phyloP scores from a whole-genome alignment of 2,888 invertebrate genomes.

The Neoaliturus tenellus region DNA sequence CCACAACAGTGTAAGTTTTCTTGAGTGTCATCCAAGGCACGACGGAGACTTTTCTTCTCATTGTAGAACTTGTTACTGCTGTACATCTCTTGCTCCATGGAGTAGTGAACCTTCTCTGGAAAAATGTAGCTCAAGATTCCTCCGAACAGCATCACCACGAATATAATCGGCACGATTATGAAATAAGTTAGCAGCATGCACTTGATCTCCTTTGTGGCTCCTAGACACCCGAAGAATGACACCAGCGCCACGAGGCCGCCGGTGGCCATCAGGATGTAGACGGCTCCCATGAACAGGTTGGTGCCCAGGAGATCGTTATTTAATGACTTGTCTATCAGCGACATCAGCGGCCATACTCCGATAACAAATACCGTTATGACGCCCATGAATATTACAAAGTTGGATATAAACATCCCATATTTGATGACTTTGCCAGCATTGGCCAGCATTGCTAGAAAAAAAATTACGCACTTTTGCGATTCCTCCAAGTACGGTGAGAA shows the following conservation, averaged over 20 bases:
- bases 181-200: conserved; percentile 96
- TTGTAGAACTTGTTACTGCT: conserved; percentile 86
- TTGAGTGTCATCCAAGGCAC: conserved; percentile 94
- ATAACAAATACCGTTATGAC: conserved; percentile 86
- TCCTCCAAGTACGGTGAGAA: no score
- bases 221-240: conserved; percentile 94
- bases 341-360: conserved; percentile 91
- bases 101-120: conserved; percentile 86
- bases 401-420: conserved; percentile 88
- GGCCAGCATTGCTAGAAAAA: no score
- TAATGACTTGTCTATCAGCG: conserved; percentile 89
- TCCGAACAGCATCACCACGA: conserved; percentile 93
- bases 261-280: conserved; percentile 88
- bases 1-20: no score
- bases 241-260: conserved; percentile 89
- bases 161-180: conserved; percentile 90
- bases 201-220: conserved; percentile 95
- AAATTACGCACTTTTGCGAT: no score
- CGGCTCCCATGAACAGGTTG: conserved; percentile 90
- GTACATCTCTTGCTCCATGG: conserved; percentile 86
- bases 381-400: conserved; percentile 91
- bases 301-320: conserved; percentile 90
- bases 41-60: conserved; percentile 80
- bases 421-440: conserved; percentile 94
- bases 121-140: conserved; percentile 95